Conservation (phyloP, 1,140 invertebrate species). For the Bradysia coprophila region DNA sequence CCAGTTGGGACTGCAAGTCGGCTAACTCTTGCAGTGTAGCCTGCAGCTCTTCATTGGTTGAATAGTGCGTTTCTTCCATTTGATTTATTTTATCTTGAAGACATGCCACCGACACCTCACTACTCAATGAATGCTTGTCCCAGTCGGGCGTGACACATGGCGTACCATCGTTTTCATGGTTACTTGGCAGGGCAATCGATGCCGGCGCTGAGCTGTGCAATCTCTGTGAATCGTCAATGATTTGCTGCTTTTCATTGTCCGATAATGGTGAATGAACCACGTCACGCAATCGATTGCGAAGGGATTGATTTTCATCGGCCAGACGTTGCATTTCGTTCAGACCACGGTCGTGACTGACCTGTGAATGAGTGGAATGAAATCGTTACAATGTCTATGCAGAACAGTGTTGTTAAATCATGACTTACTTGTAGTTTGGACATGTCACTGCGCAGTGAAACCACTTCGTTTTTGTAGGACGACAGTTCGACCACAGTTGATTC, state of each 20-base stretch:
- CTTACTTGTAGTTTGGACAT: constrained; percentile 24
- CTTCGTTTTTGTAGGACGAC: constrained; percentile 25
- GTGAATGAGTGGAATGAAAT: no score
- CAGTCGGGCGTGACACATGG: constrained; percentile 54
- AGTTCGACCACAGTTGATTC: constrained; percentile 30
- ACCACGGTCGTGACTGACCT: constrained; percentile 31
- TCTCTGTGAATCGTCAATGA: constrained; percentile 45
- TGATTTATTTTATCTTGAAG: constrained; percentile 82
- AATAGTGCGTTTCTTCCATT: constrained; percentile 37
- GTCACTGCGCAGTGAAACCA: constrained; percentile 27
- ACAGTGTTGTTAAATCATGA: no score
- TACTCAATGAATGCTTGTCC: constrained; percentile 75
- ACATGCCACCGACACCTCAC: constrained; percentile 80
- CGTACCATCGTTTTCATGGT: constrained; percentile 30
- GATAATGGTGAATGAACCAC: constrained; percentile 59
- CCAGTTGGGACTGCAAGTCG: constrained; percentile 69
- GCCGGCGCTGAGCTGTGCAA: constrained; percentile 41
- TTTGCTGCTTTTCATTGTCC: constrained; percentile 62
- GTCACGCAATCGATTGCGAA: constrained; percentile 51
- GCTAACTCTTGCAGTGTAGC: constrained; percentile 83
- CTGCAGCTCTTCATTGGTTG: constrained; percentile 89
- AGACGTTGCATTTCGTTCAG: constrained; percentile 40
- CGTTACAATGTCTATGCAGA: no score
- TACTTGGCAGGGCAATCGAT: constrained; percentile 34
- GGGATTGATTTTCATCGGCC: constrained; percentile 50